Percentiles rank a stretch among this genome's conserved stretches.
These are phyloP conservation scores for Lepidochitona cinerea DNA, from an alignment of 2,888 invertebrate genomes.

Conservation along the genomic window DNA sequence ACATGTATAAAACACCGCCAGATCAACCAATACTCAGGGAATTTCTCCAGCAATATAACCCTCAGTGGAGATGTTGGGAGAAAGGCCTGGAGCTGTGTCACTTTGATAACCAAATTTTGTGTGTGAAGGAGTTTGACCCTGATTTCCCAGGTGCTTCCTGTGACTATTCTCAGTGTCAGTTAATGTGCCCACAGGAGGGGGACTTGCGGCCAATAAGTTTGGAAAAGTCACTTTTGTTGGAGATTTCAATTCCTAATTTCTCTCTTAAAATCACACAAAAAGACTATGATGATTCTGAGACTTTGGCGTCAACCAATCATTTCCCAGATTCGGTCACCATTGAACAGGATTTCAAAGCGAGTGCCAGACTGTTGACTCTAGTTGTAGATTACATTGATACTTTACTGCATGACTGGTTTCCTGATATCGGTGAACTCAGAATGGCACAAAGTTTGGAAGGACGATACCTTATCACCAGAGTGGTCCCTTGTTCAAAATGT, in stretches of 20 bases:
- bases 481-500: slow-evolving; percentile 94
- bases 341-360: slow-evolving; percentile 47
- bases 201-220: slow-evolving; percentile 89
- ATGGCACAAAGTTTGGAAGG: slow-evolving; percentile 99
- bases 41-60: not conserved
- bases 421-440: slow-evolving; percentile 89
- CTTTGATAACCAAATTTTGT: slow-evolving; percentile 84
- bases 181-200: slow-evolving; percentile 80
- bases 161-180: slow-evolving; percentile 72
- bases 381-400: slow-evolving; percentile 97
- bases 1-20: slow-evolving; percentile 44
- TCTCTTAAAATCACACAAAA: slow-evolving; percentile 41
- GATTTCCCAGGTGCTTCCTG: slow-evolving; percentile 72
- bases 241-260: slow-evolving; percentile 75
- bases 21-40: slow-evolving; percentile 39
- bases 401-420: slow-evolving; percentile 98
- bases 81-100: slow-evolving; percentile 88
- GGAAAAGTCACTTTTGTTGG: slow-evolving; percentile 84
- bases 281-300: not conserved
- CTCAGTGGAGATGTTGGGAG: slow-evolving; percentile 60
- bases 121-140: slow-evolving; percentile 85
- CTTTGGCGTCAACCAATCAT: not conserved
- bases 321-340: not conserved
- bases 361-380: slow-evolving; percentile 75
- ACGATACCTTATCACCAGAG: slow-evolving; percentile 90